Base-by-base conservation (phyloP, 1,140 invertebrate species). In the Cecropterus lyciades region DNA sequence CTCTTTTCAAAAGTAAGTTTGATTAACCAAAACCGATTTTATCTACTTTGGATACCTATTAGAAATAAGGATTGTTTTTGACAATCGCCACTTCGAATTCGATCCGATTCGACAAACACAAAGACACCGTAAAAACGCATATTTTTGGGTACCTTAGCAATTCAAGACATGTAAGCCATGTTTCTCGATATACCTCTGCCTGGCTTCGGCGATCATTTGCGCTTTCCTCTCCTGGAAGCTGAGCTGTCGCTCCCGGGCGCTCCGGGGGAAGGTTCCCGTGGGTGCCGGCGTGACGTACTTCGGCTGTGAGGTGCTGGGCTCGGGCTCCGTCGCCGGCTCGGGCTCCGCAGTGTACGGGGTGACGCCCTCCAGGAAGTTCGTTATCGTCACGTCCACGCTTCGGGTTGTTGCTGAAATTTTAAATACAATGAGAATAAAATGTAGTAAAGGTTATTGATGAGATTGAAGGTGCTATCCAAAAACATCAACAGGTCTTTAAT, bases 131-230 rank as follows among this genome's bases (percentile, higher is more conserved):
- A n/a, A n/a, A n/a, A n/a, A n/a, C n/a, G n/a, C n/a, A n/a, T n/a
- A n/a, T n/a, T n/a, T n/a, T n/a, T n/a, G n/a, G n/a, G n/a, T n/a
- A n/a, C n/a, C 20, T 24, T 24, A 24, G 20, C 20, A 24, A 24
- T 24, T 24, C 20, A 24, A 5, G 20, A 24, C 20, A 24, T 24
- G 89, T 7, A 96, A 92, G 15, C 94, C 94, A 77, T 97, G 95
- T 87, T 97, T 97, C 83, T 96, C 93, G 60, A 97, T 96, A 82
- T 97, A 98, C 73, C 94, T 94, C 89, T 94, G 93, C 57, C 96
- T 93, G 11, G 97, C 96, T 78, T 95, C 95, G 10, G 95, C 95
- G 69, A 98, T 95, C 92, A 98, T 95, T 74, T 95, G 94, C 55
- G 94, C 93, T 91, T 98, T 98, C 45, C 95, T 92, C 80, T 97